These are phyloP conservation scores for Pomacea canaliculata DNA, from an alignment of 2,888 invertebrate genomes.

Conservation along the genomic window DNA sequence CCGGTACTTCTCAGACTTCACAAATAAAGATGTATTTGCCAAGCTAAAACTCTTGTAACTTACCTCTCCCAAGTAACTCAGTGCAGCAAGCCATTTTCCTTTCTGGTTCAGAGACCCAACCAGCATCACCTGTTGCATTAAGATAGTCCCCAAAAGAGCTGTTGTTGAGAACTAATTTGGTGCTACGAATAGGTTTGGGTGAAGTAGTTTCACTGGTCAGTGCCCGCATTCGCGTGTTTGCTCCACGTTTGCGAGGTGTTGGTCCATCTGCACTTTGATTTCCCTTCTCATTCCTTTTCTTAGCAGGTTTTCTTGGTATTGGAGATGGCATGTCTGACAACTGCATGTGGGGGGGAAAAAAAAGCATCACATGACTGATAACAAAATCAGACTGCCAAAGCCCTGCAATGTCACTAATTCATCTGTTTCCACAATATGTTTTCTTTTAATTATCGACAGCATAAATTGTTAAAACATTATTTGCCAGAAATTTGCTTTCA, in stretches of 20 bases:
- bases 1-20: no score
- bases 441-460: no score
- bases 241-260: slow-evolving; percentile 42
- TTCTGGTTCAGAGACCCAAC: slow-evolving; percentile 1
- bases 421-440: no score
- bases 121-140: not conserved
- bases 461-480: no score
- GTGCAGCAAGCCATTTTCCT: slow-evolving; percentile 46
- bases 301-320: slow-evolving; percentile 24
- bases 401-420: no score
- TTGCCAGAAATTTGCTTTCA: no score
- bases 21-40: not conserved
- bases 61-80: slow-evolving; percentile 57
- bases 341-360: slow-evolving; percentile 1
- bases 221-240: slow-evolving; percentile 36
- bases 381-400: not conserved
- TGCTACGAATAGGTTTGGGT: slow-evolving; percentile 23
- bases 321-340: slow-evolving; percentile 26
- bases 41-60: not conserved
- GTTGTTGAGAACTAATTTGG: not conserved
- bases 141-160: slow-evolving; percentile 2
- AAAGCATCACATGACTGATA: not conserved
- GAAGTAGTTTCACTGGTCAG: slow-evolving; percentile 27
- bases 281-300: slow-evolving; percentile 38
- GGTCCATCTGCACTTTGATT: slow-evolving; percentile 45